Conservation (phyloP, 2,888 invertebrate genomes). For the Argyresthia albistria region DNA sequence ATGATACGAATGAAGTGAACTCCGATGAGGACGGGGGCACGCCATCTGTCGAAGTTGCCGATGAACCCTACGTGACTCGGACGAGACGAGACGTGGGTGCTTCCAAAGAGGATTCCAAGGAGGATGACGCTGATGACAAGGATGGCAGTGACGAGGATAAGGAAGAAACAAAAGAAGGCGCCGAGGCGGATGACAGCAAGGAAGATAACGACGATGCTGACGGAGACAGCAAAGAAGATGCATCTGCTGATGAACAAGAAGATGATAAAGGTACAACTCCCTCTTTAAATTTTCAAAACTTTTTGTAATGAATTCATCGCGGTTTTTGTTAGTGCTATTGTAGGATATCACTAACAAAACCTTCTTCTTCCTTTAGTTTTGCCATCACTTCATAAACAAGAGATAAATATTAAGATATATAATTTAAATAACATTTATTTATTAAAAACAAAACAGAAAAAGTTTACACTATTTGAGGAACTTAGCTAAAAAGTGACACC, state of each 20-base stretch:
- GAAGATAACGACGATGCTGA: conserved; percentile 37
- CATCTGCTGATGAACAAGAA: conserved; percentile 62
- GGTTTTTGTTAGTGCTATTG: too few relatives aligned
- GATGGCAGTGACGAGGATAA: conserved; percentile 37
- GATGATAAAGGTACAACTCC: conserved; percentile 42
- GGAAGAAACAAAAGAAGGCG: conserved; percentile 24
- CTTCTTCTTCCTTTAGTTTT: too few relatives aligned
- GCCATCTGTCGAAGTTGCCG: conserved; percentile 58
- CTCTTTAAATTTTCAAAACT: too few relatives aligned
- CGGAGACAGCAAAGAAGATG: conserved; percentile 45
- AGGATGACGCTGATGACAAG: conserved; percentile 26
- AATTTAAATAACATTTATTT: too few relatives aligned
- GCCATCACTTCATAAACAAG: too few relatives aligned
- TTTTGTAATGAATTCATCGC: too few relatives aligned
- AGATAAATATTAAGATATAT: too few relatives aligned
- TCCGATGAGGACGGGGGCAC: conserved; percentile 48
- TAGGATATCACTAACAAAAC: too few relatives aligned
- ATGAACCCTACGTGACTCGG: conserved; percentile 60
- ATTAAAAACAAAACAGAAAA: too few relatives aligned
- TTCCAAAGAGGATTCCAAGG: conserved; percentile 19
- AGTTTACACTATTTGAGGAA: too few relatives aligned
- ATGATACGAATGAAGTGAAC: conserved; percentile 53
- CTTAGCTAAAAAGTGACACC: too few relatives aligned
- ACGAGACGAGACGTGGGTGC: conserved; percentile 53
- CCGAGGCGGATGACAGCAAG: conserved; percentile 26